Base-by-base conservation (phyloP, 2,797 vertebrate genomes). In the Lithobates pipiens region DNA sequence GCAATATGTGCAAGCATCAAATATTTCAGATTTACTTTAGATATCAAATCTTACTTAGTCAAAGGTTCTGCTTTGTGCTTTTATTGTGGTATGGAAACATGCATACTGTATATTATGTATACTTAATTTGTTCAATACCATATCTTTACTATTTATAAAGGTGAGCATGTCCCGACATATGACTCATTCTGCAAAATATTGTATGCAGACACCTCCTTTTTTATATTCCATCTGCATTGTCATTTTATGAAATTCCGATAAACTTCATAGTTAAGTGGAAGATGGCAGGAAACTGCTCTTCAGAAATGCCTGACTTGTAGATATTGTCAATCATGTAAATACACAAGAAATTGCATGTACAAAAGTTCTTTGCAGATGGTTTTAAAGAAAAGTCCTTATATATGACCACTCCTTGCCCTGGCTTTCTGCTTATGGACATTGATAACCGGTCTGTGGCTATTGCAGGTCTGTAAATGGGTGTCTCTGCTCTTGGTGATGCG, bases 251-350 rank as follows among this genome's bases (percentile, higher is more conserved):
- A 63, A n/a, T 8, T 9, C 23, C 1, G 21, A 63, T 63, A 23
- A 63, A 21, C 4, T 63, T 21, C n/a, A 21, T 63, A 23, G 15
- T 63, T 11, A 1, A 46, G 44, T 46, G 0, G 13, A 46, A 46
- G 44, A 46, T 63, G 18, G 6, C 57, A 21, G 18, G 21, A n/a
- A 63, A 7, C 69, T 71, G 67, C 69, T 71, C 57, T 71, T 71
- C 34, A 36, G 21, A 39, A 34, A 16, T 39, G 18, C 36, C 34
- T 39, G 21, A 36, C 16, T 36, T 71, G 32, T 71, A 71, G 32
- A 71, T 71, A 21, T 39, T 36, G 16, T 71, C 69, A 36, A 63
- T 63, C 34, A 21, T 70, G 42, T 80, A 80, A 70, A 80, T 80
- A 71, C 29, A 44, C 3, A 42, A 54, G 21, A 2, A 29, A 44